A percentile compares a stretch with the other conserved stretches of the same genome.
Evolutionary conservation across 2,797 vertebrate genomes (phyloP).

Genomic region (Acanthurus tractus): DNA sequence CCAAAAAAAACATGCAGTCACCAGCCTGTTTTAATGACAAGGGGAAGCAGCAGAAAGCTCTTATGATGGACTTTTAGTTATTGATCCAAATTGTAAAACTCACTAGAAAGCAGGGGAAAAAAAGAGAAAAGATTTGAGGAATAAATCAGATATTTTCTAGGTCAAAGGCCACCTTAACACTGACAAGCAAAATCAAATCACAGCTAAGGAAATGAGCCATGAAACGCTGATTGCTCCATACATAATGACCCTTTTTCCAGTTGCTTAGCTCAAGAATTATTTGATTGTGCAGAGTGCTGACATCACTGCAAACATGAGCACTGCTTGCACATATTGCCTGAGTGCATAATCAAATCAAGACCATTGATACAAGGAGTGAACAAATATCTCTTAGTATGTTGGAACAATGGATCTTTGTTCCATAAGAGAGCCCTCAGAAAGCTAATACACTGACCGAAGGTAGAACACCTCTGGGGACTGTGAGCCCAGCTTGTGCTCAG

Average conservation of each 20-base stretch:
- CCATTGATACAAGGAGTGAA: constrained; percentile 84
- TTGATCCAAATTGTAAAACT: constrained; percentile 28
- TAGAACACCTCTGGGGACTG: constrained; percentile 79
- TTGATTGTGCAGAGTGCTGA: constrained; percentile 87
- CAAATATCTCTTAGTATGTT: constrained; percentile 84
- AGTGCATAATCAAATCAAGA: constrained; percentile 88
- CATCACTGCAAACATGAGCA: constrained; percentile 87
- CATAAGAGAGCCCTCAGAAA: constrained; percentile 76
- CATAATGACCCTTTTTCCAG: constrained; percentile 84
- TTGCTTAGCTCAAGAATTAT: constrained; percentile 80
- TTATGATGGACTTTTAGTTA: constrained; percentile 17
- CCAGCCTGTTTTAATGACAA: constrained; percentile 45
- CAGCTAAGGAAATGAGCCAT: constrained; percentile 85
- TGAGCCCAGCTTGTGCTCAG: constrained; percentile 76
- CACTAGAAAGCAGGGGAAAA: constrained; percentile 12
- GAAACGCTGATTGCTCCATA: constrained; percentile 83
- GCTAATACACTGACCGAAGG: constrained; percentile 78
- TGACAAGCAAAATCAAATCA: constrained; percentile 87
- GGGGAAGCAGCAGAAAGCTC: constrained; percentile 3
- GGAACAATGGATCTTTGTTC: constrained; percentile 85
- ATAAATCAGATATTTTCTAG: constrained; percentile 56
- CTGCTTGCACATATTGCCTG: constrained; percentile 83
- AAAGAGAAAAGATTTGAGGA: constrained; percentile 42
- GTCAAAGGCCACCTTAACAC: constrained; percentile 80
- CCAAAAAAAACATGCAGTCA: constrained; percentile 48